Base-by-base conservation (phyloP, 2,113 vertebrate species). In the Clarias batrachus region DNA sequence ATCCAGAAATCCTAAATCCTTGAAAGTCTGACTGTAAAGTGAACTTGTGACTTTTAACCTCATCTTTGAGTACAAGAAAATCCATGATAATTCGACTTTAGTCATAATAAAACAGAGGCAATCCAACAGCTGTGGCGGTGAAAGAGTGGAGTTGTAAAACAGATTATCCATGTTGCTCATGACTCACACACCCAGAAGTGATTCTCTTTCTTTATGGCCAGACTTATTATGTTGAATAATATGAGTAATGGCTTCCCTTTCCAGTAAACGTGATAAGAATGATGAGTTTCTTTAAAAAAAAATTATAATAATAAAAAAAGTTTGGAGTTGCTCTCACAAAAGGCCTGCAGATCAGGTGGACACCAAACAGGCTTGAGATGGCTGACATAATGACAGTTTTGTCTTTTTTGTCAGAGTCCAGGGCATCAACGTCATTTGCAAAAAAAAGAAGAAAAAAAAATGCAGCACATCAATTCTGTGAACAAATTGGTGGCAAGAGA, bases 171-270 rank as follows among this genome's bases (percentile, higher is more conserved):
- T 21, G 56, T 41, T 63, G 21, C 59, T 16, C 63, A 62, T 63
- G 78, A 85, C 87, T 85, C 65, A 73, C 70, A 66, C 19, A 76
- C 63, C 54, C 79, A 85, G 65, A 76, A 83, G 60, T 85, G 23
- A 85, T 76, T 65, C 21, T 30, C 27, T 65, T 12, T 54, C 52
- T 56, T 66, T 81, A 62, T 73, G n/a, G 68, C 80, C 65, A 27
- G 68, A 54, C 23, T 63, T 84, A 21, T 83, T 71, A 41, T 84
- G 78, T 54, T 68, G 52, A 78, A 78, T 54, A n/a, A 76, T 13
- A 41, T 77, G 60, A 82, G 41, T 82, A 86, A 82, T 60, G 19
- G 62, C 65, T 86, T 62, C 52, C 23, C 77, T 59, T 88, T 86
- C 33, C 56, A 41, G 85, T 52, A 86, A 83, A 78, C 11, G 17